Evolutionary conservation across 2,888 invertebrate species (phyloP), one percentile per base, ranked within the genome.

Genomic region (Stegophylla sp.): DNA sequence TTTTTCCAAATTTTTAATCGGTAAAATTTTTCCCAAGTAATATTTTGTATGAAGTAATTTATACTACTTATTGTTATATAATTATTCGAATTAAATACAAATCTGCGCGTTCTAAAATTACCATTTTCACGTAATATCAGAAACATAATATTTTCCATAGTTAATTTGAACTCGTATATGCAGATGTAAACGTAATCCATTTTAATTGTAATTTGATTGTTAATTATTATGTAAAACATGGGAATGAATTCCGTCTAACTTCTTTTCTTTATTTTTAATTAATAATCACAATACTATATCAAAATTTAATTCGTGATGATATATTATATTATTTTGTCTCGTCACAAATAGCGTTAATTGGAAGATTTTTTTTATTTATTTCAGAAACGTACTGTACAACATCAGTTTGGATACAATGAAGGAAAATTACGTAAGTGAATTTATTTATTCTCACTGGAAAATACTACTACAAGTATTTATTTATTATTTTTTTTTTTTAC

Each of bases 381-480:
- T 83, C 90, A 94, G 96, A 88, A 96, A 96, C 88, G 91, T 92
- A 85, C 91, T 96, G 84, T 96, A 95, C 89, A 97, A 96, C 88
- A 91, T 97, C 86, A 96, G 95, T 86, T 89, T 95, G 84, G 91
- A 90, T 86, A 93, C 94, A 86, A 90, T 96, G 86, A 90, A 91
- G 84, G 94, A 95, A 88, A 88, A 89, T 84, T 61, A 79, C 61
- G 88, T 90, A 83, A 91, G 92, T 85, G 41, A 41, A 74, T 75
- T 53, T 23, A 64, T n/a, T 64, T 75, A 34, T 51, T 28, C 26
- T 20, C 28, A 43, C 2, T 15, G 56, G 56, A 72, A 72, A 69
- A 20, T 53, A 53, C 13, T 17, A 17, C 12, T 48, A 48, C 48
- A 48, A n/a, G 51, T 51, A 20, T 51, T 51, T n/a, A n/a, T n/a